phyloP scores from a whole-genome alignment of 2,888 invertebrate species.

The Torymus auratus region DNA sequence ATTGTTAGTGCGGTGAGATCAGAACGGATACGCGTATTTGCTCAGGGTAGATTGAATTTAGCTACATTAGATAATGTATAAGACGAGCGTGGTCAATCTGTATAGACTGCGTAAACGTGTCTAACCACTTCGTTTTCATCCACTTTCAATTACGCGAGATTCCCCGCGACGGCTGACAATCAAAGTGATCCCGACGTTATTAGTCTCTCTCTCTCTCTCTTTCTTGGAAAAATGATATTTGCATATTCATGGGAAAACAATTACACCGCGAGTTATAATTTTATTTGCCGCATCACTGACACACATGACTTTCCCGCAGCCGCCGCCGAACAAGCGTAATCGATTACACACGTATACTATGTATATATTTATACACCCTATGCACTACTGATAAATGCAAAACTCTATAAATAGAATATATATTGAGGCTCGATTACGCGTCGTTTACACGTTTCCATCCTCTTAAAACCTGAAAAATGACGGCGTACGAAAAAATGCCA shows the following conservation, averaged over 20 bases:
- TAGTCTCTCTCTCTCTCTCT: background rate
- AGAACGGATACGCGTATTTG: no score
- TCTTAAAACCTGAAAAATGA: no score
- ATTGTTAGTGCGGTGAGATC: no score
- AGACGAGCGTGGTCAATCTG: background rate
- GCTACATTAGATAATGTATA: slow-evolving; percentile 15
- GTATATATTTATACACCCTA: no score
- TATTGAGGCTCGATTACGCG: background rate
- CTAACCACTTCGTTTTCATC: slow-evolving; percentile 16
- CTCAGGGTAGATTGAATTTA: background rate
- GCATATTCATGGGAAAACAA: slow-evolving; percentile 30
- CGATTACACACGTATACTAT: no score
- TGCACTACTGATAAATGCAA: background rate
- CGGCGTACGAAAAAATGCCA: no score
- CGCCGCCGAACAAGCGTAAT: no score
- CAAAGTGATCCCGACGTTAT: slow-evolving; percentile 2
- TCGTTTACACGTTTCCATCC: no score
- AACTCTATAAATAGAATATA: background rate
- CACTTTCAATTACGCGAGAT: slow-evolving; percentile 26
- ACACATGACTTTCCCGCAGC: no score
- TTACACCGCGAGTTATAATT: background rate
- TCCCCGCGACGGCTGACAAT: slow-evolving; percentile 18
- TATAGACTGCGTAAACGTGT: background rate
- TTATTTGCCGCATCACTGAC: no score
- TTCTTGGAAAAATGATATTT: background rate